These are phyloP conservation scores for Oreochromis tanganicae DNA, from an alignment of 2,113 vertebrate genomes.

Conservation along the genomic window DNA sequence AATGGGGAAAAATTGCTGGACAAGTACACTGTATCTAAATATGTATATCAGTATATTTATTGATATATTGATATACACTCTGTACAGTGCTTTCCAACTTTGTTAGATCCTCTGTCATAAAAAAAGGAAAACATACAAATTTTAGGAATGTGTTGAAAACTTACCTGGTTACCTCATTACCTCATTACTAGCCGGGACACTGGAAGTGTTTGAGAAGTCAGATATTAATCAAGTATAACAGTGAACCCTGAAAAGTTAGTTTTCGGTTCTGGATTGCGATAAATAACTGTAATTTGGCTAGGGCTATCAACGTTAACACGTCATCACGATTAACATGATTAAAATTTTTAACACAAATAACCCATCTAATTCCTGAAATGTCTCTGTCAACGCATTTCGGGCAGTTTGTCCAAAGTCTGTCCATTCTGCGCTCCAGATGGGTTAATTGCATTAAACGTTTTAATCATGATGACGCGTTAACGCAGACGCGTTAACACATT, in stretches of 20 bases:
- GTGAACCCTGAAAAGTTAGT: background rate
- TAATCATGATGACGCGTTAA: background rate
- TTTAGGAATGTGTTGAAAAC: background rate
- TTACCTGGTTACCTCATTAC: fast-evolving
- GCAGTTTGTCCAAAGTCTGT: background rate
- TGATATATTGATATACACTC: background rate
- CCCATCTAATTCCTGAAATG: background rate
- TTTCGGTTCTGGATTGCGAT: background rate
- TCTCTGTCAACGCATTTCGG: background rate
- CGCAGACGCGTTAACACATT: background rate
- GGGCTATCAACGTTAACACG: background rate
- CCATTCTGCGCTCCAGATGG: background rate
- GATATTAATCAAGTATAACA: background rate
- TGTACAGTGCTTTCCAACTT: background rate
- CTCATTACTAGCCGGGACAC: background rate
- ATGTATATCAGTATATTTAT: background rate
- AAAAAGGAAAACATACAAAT: background rate
- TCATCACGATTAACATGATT: background rate
- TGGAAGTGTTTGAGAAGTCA: background rate
- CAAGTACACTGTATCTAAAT: background rate
- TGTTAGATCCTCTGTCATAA: background rate
- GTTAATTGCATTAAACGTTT: background rate
- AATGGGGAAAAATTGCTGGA: background rate
- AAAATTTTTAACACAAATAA: background rate
- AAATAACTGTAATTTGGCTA: background rate